These are phyloP conservation scores for Caenorhabditis doughertyi DNA, from an alignment of 2,888 invertebrate genomes.

Conservation along the genomic window DNA sequence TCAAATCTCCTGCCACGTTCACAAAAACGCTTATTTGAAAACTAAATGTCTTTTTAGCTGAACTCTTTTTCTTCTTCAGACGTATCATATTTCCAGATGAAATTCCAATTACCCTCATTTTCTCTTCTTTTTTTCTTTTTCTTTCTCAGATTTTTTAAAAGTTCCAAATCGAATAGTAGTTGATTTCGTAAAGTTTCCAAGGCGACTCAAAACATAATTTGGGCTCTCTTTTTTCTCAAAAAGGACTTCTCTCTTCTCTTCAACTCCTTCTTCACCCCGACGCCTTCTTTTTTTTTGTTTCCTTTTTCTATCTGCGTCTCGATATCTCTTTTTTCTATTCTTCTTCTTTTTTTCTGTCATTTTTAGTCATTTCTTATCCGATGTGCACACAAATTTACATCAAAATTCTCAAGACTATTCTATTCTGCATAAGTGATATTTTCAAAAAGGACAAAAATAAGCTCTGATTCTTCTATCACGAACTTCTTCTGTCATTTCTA, in stretches of 20 bases:
- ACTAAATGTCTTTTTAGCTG: background rate
- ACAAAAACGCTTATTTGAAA: too few relatives aligned
- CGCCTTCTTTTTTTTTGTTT: slow-evolving; percentile 33
- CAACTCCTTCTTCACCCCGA: slow-evolving; percentile 3
- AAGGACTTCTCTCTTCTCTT: slow-evolving; percentile 9
- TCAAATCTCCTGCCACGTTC: too few relatives aligned
- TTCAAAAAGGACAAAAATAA: slow-evolving; percentile 2
- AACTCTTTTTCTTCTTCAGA: slow-evolving; percentile 2
- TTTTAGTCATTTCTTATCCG: slow-evolving; percentile 37
- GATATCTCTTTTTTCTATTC: background rate
- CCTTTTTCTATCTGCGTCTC: slow-evolving; percentile 29
- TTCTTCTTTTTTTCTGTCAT: slow-evolving; percentile 23
- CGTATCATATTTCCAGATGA: slow-evolving; percentile 15
- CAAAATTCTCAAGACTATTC: background rate
- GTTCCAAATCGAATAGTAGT: background rate
- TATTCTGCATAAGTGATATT: too few relatives aligned
- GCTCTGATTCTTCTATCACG: background rate
- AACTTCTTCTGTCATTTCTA: background rate
- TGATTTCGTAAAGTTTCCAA: slow-evolving; percentile 11
- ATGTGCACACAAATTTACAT: slow-evolving; percentile 35
- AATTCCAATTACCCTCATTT: slow-evolving; percentile 2
- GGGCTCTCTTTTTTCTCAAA: slow-evolving; percentile 5
- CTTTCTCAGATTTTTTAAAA: background rate
- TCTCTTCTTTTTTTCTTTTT: background rate
- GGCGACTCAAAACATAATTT: slow-evolving; percentile 13